Evolutionary conservation across 2,888 invertebrate species (phyloP).

Genomic region (Sussaba pulchella): DNA sequence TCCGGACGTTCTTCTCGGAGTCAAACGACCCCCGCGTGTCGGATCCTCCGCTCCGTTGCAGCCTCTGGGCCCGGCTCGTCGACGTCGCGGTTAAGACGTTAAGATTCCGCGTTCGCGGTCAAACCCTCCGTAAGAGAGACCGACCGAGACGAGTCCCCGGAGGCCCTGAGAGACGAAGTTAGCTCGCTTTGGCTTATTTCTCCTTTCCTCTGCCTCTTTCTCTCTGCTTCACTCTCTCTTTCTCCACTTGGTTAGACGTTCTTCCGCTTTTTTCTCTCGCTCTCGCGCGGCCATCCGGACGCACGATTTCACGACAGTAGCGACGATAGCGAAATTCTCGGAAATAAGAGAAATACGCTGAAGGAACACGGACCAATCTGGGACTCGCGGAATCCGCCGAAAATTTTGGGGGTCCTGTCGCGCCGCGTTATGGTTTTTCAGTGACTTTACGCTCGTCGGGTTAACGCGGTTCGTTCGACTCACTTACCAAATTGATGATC

Average conservation of each 20-base stretch:
- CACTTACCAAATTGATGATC: constrained; percentile 57
- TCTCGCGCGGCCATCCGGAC: constrained; percentile 45
- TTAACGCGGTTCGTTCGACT: constrained; percentile 3
- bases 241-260: neutral
- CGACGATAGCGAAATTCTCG: constrained; percentile 18
- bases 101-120: constrained; percentile 70
- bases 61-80: constrained; percentile 30
- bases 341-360: neutral
- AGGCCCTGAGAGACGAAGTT: constrained; percentile 51
- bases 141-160: constrained; percentile 55
- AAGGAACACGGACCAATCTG: neutral
- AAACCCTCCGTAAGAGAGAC: constrained; percentile 50
- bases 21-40: constrained; percentile 20
- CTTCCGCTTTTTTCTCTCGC: constrained; percentile 59
- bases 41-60: constrained; percentile 16
- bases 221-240: constrained; percentile 2
- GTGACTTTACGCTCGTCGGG: constrained; percentile 11
- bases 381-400: constrained; percentile 48
- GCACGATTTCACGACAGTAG: constrained; percentile 53
- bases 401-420: constrained; percentile 61
- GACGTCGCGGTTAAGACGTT: constrained; percentile 68
- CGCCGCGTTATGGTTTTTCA: constrained; percentile 15
- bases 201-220: constrained; percentile 26
- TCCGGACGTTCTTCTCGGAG: constrained; percentile 42
- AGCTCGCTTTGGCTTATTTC: constrained; percentile 47